Conservation (phyloP, 2,113 vertebrate species). For the Strix aluco region DNA sequence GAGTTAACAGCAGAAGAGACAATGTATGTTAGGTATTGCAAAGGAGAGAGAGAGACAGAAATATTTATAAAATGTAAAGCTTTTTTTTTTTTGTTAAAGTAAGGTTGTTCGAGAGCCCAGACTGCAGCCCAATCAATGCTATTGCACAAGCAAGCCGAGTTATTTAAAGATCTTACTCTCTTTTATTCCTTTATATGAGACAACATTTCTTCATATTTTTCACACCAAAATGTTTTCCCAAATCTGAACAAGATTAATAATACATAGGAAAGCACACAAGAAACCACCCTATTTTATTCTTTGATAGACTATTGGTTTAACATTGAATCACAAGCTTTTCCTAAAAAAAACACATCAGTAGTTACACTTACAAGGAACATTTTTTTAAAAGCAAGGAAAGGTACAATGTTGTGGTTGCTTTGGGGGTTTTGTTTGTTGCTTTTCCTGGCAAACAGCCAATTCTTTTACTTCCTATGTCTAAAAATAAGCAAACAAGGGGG, state of each 20-base stretch:
- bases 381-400: neutral
- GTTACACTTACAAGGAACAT: neutral
- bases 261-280: neutral
- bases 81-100: neutral
- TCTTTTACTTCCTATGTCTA: constrained; percentile 10
- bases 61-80: constrained; percentile 1
- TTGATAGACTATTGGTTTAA: neutral
- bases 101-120: neutral
- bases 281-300: neutral
- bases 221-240: neutral
- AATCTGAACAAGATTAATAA: neutral
- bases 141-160: neutral
- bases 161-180: neutral
- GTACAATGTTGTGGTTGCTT: neutral
- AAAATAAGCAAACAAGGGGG: neutral
- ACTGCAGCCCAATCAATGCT: neutral
- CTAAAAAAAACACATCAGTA: neutral
- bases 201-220: neutral
- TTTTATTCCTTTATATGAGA: neutral
- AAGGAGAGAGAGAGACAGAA: neutral
- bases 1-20: constrained; percentile 59
- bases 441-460: constrained; percentile 6
- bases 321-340: neutral
- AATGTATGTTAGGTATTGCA: constrained; percentile 5
- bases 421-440: neutral